Base-by-base conservation (phyloP, 2,888 invertebrate genomes). In the Octodonta nipae region DNA sequence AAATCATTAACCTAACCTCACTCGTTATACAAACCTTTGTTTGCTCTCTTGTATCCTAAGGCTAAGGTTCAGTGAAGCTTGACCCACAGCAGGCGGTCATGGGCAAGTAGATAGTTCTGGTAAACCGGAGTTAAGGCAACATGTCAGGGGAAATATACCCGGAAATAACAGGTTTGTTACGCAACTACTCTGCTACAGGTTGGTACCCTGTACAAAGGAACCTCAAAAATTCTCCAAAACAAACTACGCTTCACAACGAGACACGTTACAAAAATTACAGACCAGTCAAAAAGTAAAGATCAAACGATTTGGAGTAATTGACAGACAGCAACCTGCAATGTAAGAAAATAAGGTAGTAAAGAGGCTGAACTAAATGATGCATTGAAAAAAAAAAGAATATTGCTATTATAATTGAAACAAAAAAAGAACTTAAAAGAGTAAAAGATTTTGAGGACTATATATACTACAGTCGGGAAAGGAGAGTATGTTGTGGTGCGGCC, bases 101-200 rank as follows among this genome's bases (percentile, higher is more conserved):
- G n/a, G n/a, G n/a, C n/a, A n/a, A n/a, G n/a, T n/a, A n/a, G n/a
- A n/a, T n/a, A n/a, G n/a, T n/a, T n/a, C n/a, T n/a, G n/a, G n/a
- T n/a, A n/a, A n/a, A n/a, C n/a, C n/a, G n/a, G n/a, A n/a, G n/a
- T n/a, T n/a, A n/a, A n/a, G n/a, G n/a, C n/a, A n/a, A n/a, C n/a
- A n/a, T n/a, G n/a, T n/a, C n/a, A n/a, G n/a, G n/a, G n/a, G n/a
- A n/a, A n/a, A n/a, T n/a, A n/a, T n/a, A n/a, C n/a, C n/a, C n/a
- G n/a, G n/a, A n/a, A n/a, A n/a, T n/a, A n/a, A n/a, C n/a, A n/a
- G n/a, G n/a, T n/a, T n/a, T n/a, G n/a, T n/a, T n/a, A n/a, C n/a
- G n/a, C n/a, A 20, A 20, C 20, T 20, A 20, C 20, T 20, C 20
- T 20, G 20, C 20, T 20, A 20, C 20, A 20, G 20, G 20, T 20